Evolutionary conservation across 2,113 vertebrate species (phyloP), one percentile per base, ranked within the genome.

Genomic region (Apodemus speciosus): DNA sequence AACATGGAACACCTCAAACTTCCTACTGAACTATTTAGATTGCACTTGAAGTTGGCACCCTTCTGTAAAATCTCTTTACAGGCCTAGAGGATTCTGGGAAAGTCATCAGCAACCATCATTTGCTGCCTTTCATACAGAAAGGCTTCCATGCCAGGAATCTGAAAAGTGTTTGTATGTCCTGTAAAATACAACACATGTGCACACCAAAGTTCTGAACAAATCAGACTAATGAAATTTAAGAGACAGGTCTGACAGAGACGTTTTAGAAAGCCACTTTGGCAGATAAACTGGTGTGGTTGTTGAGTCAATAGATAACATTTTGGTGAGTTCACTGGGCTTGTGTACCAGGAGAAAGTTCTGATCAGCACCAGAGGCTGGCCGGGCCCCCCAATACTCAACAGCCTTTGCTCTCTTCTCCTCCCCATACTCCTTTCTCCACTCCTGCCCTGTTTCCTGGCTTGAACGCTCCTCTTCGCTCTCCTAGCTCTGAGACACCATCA

Each of bases 241-340:
- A 92, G 49, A 51, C 49, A 89, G 14, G 60, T 60, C 53, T 89
- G 69, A 91, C 30, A n/a, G 32, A 79, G 35, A 72, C 90, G 27
- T 51, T 93, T 86, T 66, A 38, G 64, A 58, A 79, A 84, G 14
- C 13, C 88, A 89, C 72, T 95, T 89, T 85, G 27, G 85, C 35
- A 80, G 53, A 58, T 38, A 81, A 88, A 73, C 56, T 87, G 75
- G 27, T 51, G 62, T 69, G 21, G 91, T 46, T 81, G 21, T 90
- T 93, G 68, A 85, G 73, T 76, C 43, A 76, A 62, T 38, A 87
- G 71, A 56, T 71, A 49, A 25, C 1, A 35, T 38, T 91, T 83
- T 32, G 84, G 49, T 92, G 85, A 43, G 51, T 56, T 93, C 60
- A 84, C n/a, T 40, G 30, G 4, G 35, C 43, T 88, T 53, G 30